phyloP scores from a whole-genome alignment of 2,113 vertebrate genomes.

The Lampris incognitus region DNA sequence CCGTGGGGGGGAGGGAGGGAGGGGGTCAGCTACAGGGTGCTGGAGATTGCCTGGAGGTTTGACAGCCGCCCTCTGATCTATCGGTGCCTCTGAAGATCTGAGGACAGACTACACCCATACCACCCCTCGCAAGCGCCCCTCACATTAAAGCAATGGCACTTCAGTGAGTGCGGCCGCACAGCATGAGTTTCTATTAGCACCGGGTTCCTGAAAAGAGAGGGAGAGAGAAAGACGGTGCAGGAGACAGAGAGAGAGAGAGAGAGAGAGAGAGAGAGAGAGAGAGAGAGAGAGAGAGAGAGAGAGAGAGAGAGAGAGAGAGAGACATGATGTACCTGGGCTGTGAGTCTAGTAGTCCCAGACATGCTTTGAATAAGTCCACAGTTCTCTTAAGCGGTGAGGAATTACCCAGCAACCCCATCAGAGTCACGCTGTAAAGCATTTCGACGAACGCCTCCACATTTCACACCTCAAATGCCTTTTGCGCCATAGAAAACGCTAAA shows the following conservation, averaged over 20 bases:
- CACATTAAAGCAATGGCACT: slow-evolving; percentile 66
- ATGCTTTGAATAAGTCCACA: slow-evolving; percentile 52
- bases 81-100: slow-evolving; percentile 72
- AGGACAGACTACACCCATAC: slow-evolving; percentile 50
- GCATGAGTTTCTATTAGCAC: slow-evolving; percentile 36
- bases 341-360: slow-evolving; percentile 12
- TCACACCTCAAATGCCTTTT: slow-evolving; percentile 54
- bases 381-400: slow-evolving; percentile 59
- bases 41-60: slow-evolving; percentile 64
- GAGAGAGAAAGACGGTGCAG: slow-evolving; percentile 23
- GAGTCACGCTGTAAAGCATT: slow-evolving; percentile 35
- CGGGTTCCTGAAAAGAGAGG: slow-evolving; percentile 43
- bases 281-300: too few species aligned
- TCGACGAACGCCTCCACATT: slow-evolving; percentile 62
- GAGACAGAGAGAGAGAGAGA: slow-evolving; percentile 11
- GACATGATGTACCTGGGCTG: slow-evolving; percentile 15
- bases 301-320: slow-evolving; percentile 9
- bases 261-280: slow-evolving; percentile 7
- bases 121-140: slow-evolving; percentile 35
- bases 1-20: slow-evolving; percentile 68
- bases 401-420: slow-evolving; percentile 42
- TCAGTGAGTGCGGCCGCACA: slow-evolving; percentile 48
- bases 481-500: slow-evolving; percentile 30
- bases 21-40: slow-evolving; percentile 49
- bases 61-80: slow-evolving; percentile 74